Evolutionary conservation across 2,113 vertebrate species (phyloP), one percentile per base, ranked within the genome.

Genomic region (Pterocles orientalis): DNA sequence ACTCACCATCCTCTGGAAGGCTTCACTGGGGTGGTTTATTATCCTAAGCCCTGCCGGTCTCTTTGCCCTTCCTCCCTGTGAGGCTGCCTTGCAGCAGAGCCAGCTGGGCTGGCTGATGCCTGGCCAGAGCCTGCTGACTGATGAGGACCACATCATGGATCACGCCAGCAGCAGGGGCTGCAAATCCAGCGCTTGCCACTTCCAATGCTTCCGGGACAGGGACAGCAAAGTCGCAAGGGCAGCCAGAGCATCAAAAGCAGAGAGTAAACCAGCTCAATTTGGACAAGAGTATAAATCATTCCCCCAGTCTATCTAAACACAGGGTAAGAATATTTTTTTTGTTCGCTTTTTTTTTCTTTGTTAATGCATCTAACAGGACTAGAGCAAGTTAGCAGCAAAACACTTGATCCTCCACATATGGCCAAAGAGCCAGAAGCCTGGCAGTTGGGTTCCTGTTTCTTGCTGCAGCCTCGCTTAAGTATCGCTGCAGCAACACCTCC

Each of bases 1-100:
- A 90, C 94, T 93, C 90, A n/a, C 76, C 54, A 53, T 57, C 19
- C 82, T 61, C 79, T 92, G 79, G 70, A 92, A 92, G 50, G 82
- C 57, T 88, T 88, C 1, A 6, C 79, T 53, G 76, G 58, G 66
- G 82, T 29, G 68, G 92, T 90, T 93, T 95, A 83, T 93, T 90
- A 18, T 54, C 34, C 47, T 73, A 53, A 92, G 26, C 53, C 87
- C 57, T 0, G 0, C 20, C 3, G 8, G 65, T 68, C 51, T 86
- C 70, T 71, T 45, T 79, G 82, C 75, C 88, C 71, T 92, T 94
- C 93, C 86, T 94, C 65, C 65, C 82, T 18, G 70, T 18, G 39
- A 86, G 69, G 36, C 41, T 57, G 68, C 48, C 47, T 75, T 0
- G 3, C 53, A 62, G 66, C 0, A 0, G 53, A 91, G 72, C 86